Conservation (phyloP, 2,888 invertebrate genomes). For the Pemphredon lugubris region DNA sequence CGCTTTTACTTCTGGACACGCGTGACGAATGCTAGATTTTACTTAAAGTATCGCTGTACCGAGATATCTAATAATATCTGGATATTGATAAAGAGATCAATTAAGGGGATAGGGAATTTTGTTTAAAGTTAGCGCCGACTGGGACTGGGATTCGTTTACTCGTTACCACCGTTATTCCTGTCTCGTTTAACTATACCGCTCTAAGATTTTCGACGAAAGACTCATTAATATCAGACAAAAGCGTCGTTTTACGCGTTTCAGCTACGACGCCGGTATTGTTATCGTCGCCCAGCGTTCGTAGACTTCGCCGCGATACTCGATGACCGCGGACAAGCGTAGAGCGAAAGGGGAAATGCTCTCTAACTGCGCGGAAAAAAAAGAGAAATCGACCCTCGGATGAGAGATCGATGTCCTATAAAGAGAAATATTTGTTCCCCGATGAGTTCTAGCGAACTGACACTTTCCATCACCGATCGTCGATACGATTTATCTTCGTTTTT, state of each 20-base stretch:
- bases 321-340: conserved; percentile 54
- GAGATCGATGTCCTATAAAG: conserved; percentile 70
- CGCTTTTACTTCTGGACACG: neutral
- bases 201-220: too few relatives aligned
- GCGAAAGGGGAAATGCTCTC: conserved; percentile 70
- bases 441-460: conserved; percentile 45
- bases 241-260: neutral
- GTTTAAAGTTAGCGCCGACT: too few relatives aligned
- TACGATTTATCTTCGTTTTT: conserved; percentile 21
- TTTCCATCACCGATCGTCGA: conserved; percentile 46
- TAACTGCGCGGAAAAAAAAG: conserved; percentile 67
- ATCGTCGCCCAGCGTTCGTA: conserved; percentile 53
- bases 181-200: too few relatives aligned
- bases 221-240: neutral
- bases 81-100: conserved; percentile 30
- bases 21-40: neutral
- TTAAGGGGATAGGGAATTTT: conserved; percentile 1
- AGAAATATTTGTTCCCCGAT: conserved; percentile 60
- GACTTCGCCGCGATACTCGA: conserved; percentile 51
- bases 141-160: too few relatives aligned
- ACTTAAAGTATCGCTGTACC: neutral
- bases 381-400: conserved; percentile 68
- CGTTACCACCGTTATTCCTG: too few relatives aligned
- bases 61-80: conserved; percentile 1
- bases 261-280: conserved; percentile 46